Evolutionary conservation across 2,113 vertebrate genomes (phyloP), one percentile per base, ranked within the genome.

Genomic region (Origma solitaria): DNA sequence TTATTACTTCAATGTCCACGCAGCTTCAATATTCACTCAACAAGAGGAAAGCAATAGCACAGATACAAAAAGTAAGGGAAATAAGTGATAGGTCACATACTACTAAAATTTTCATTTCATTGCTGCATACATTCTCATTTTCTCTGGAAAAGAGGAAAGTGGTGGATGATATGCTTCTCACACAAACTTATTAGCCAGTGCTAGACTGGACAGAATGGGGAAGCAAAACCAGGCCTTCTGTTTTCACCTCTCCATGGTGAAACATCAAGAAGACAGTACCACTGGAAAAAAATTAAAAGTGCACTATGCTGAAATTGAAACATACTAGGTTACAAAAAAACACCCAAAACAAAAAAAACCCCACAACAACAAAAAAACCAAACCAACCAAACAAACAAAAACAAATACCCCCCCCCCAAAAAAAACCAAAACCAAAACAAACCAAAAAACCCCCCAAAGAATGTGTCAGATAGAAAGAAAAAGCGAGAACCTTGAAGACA

Each of bases 261-360:
- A 90, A 79, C 9, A 70, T 25, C 13, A 58, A 66, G 25, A 37
- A 45, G 47, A 45, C 28, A 73, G 31, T 16, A 69, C 2, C 17
- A 21, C 13, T 68, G 35, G 37, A 35, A 90, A 61, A 64, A 62
- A 62, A 22, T 13, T 53, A 28, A 5, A 77, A 84, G 16, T 51
- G n/a, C 40, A 56, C 9, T 35, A 7, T 38, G 31, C n/a, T 70
- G 45, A 42, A 86, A 62, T 24, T 0, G 1, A 73, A 91, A 71
- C 0, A 0, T 30, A 47, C 13, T 42, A 35, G 4, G 15, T n/a
- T 60, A 72, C 5, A 25, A 65, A 42, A 31, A 23, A 50, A 60
- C 7, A n/a, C 45, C 44, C 22, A 11, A 23, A 23, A 23, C 24
- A 49, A 22, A 28, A 16, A 50, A 25, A 25, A 15, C 13, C 4